Evolutionary conservation across 2,797 vertebrate genomes (phyloP), one percentile per base, ranked within the genome.

Genomic region (Pangasius macronema): DNA sequence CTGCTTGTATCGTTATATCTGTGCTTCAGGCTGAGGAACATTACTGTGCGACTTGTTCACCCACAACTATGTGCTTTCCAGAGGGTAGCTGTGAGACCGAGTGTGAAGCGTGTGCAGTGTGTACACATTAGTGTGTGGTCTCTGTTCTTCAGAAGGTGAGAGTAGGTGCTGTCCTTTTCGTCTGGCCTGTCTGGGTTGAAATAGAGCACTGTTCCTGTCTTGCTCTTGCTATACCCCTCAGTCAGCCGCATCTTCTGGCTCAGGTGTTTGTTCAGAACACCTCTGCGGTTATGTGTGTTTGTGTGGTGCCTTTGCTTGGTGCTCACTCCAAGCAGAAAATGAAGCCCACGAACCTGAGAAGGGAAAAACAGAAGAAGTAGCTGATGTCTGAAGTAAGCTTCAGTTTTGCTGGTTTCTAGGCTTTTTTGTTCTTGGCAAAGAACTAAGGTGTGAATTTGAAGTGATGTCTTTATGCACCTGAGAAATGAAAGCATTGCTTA

Each of bases 251-350:
- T 88, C 85, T 83, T 83, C 55, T 85, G n/a, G 82, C 63, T 72
- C 88, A 85, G 84, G 82, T 89, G 89, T 87, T 90, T 84, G 65
- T 87, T 81, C 49, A 80, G 86, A 65, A 65, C 79, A 3, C n/a
- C 33, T 51, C 13, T 59, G 14, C 14, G 13, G 39, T 3, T 81
- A 39, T 86, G 55, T 81, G n/a, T 59, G 55, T 73, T 75, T 70
- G 51, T 46, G 51, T 46, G 55, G 8, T 77, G 73, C 24, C 55
- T 83, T 55, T 87, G 33, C 57, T 81, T 20, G 7, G 46, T 82
- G 83, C 42, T 51, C 51, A 85, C 39, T 46, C 51, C 18, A 39
- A 49, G 57, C 57, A 86, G 86, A 83, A 90, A 87, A 85, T 10
- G n/a, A 79, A 82, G 36, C 33, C 24, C 3, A 0, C 42, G 16